Conservation (phyloP, 2,797 vertebrate genomes). For the Valencia hispanica region DNA sequence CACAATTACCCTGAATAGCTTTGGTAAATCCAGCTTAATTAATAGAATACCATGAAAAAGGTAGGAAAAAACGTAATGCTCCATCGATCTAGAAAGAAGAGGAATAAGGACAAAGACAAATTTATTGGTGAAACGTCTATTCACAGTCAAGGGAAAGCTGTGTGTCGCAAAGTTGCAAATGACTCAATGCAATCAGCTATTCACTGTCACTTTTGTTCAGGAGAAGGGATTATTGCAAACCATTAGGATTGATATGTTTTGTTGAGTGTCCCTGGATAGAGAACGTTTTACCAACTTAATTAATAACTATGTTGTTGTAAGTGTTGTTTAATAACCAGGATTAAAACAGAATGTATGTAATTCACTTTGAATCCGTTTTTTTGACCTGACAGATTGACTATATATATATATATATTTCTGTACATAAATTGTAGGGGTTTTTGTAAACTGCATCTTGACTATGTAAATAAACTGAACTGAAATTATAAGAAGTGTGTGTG, state of each 20-base stretch:
- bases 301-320: too few relatives aligned
- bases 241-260: neutral
- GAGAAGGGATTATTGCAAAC: neutral
- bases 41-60: neutral
- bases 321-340: neutral
- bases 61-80: slow-evolving; percentile 4
- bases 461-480: too few relatives aligned
- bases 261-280: neutral
- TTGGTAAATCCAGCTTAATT: slow-evolving; percentile 12
- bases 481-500: too few relatives aligned
- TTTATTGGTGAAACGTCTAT: neutral
- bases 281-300: neutral
- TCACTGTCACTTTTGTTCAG: neutral
- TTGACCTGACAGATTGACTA: neutral
- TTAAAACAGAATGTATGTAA: neutral
- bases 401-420: neutral
- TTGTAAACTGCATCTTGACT: too few relatives aligned
- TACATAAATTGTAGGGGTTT: neutral
- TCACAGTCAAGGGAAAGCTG: neutral
- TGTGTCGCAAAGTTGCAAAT: neutral
- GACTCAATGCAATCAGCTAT: neutral
- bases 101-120: slow-evolving; percentile 3
- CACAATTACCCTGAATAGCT: neutral
- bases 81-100: neutral
- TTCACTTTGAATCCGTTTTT: neutral